Evolutionary conservation across 2,113 vertebrate genomes (phyloP).

Genomic region (Hystrix brachyura): DNA sequence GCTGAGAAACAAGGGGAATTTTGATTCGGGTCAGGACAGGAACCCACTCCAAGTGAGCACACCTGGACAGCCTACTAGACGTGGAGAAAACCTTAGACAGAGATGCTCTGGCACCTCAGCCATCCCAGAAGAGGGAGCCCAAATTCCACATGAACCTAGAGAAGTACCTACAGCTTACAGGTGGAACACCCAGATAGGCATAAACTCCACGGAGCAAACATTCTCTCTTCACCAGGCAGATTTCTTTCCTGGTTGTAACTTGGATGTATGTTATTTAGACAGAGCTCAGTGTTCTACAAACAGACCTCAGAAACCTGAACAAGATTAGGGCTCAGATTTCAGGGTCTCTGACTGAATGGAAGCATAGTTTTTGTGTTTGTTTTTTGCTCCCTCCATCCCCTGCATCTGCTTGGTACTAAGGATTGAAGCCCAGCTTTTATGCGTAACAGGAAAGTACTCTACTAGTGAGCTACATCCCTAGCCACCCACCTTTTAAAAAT

Average conservation of each 20-base stretch:
- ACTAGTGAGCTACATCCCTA: neutral
- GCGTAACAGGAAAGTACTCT: neutral
- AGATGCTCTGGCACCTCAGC: neutral
- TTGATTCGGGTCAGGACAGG: neutral
- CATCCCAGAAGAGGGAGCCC: neutral
- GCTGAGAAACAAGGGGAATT: slow-evolving; percentile 27
- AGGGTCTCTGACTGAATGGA: neutral
- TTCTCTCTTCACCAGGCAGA: neutral
- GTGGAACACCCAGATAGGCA: neutral
- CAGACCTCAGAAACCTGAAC: neutral
- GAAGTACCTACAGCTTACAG: neutral
- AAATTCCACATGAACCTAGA: neutral
- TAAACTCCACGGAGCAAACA: neutral
- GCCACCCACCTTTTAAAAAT: neutral
- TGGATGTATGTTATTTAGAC: neutral
- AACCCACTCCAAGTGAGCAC: neutral
- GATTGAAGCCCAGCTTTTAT: neutral
- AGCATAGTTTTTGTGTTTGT: neutral
- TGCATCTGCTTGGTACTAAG: neutral
- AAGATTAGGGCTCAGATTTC: neutral
- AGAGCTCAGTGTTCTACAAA: neutral
- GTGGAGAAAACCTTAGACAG: neutral
- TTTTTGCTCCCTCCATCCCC: fast-evolving
- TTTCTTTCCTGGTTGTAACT: neutral
- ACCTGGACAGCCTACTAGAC: neutral